A percentile compares a stretch with the other conserved stretches of the same genome.
These are phyloP conservation scores for Ephialtes manifestator DNA, from an alignment of 2,888 invertebrate species.

Conservation along the genomic window DNA sequence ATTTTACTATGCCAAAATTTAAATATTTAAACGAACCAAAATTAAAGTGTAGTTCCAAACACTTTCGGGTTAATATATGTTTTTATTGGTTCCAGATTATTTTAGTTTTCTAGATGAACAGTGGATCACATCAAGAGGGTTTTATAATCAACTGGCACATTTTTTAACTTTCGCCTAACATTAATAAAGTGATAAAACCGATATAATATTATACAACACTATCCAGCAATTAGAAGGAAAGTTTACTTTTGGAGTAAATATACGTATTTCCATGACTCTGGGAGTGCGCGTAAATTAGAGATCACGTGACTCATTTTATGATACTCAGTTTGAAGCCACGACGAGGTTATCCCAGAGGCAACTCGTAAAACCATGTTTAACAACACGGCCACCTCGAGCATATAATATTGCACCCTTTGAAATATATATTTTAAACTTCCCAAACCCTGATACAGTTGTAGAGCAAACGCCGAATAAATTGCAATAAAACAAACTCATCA, in stretches of 20 bases:
- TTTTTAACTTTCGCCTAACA: background rate
- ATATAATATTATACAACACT: too few relatives aligned
- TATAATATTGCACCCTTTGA: background rate
- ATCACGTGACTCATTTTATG: background rate
- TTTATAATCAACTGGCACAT: background rate
- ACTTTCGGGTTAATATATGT: too few relatives aligned
- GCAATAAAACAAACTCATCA: conserved; percentile 41
- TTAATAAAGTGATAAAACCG: too few relatives aligned
- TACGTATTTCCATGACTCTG: background rate
- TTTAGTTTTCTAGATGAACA: too few relatives aligned
- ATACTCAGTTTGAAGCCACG: background rate
- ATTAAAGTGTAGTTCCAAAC: too few relatives aligned
- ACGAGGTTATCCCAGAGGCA: background rate
- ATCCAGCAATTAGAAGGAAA: background rate
- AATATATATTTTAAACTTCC: background rate
- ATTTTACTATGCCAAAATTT: too few relatives aligned
- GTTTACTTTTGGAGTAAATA: background rate
- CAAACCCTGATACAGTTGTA: background rate
- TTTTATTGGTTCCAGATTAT: too few relatives aligned
- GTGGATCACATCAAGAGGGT: background rate
- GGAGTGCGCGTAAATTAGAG: background rate
- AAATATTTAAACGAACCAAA: too few relatives aligned
- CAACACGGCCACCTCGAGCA: background rate
- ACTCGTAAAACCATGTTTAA: background rate
- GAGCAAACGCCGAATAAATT: background rate